Conservation (phyloP, 2,888 invertebrate species). For the Icerya purchasi region DNA sequence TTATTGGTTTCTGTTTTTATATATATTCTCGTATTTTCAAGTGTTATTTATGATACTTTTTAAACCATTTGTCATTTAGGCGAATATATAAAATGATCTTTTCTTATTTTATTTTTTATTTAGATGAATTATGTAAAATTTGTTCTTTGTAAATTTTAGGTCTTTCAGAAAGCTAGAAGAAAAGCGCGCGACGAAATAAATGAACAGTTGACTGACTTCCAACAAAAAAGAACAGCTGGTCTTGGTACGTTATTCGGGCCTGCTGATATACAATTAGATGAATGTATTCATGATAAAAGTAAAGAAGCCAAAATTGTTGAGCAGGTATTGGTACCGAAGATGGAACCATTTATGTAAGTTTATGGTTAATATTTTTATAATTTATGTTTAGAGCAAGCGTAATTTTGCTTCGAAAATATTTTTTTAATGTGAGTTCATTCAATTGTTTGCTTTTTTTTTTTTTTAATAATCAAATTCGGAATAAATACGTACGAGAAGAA, state of each 20-base stretch:
- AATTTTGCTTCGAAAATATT: no score
- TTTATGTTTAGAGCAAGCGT: no score
- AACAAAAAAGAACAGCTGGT: conserved; percentile 73
- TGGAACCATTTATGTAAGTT: conserved; percentile 43
- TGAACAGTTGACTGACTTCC: conserved; percentile 60
- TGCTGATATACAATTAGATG: conserved; percentile 51
- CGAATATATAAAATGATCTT: no score
- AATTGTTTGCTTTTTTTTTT: no score
- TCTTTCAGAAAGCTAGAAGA: conserved; percentile 69
- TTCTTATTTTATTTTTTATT: background rate
- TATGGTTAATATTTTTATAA: no score
- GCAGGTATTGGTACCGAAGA: conserved; percentile 43
- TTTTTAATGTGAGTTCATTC: no score
- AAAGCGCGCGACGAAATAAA: conserved; percentile 63
- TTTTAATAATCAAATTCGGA: no score
- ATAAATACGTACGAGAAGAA: no score
- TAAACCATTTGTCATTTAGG: no score
- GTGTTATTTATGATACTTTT: no score
- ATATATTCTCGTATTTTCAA: no score
- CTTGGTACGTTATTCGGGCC: conserved; percentile 78
- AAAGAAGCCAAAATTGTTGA: conserved; percentile 57
- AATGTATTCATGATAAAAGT: conserved; percentile 54
- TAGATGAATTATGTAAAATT: conserved; percentile 1
- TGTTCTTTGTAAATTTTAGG: conserved; percentile 21
- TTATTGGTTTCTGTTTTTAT: no score